Percentiles rank a stretch among this genome's conserved stretches.
phyloP scores from a whole-genome alignment of 2,888 invertebrate genomes.

The Sympetrum striolatum region DNA sequence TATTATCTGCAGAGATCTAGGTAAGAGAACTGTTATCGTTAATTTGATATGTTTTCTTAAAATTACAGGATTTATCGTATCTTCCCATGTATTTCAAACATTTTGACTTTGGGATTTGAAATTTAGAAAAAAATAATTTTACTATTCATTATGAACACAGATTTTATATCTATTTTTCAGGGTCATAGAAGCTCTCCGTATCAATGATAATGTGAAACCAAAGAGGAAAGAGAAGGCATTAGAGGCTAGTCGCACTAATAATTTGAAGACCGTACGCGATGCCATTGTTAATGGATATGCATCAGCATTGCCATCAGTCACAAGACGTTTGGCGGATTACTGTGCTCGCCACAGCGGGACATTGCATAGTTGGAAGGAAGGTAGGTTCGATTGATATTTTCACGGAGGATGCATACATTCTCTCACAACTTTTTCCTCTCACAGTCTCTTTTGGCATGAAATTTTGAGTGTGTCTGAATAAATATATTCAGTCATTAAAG shows the following conservation, averaged over 20 bases:
- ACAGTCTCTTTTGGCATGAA: not conserved
- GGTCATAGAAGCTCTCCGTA: slow-evolving; percentile 58
- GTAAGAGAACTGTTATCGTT: slow-evolving; percentile 49
- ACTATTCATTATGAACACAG: no score
- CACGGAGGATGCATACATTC: no score
- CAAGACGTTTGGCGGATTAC: slow-evolving; percentile 59
- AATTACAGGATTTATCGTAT: no score
- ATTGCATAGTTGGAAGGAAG: slow-evolving; percentile 48
- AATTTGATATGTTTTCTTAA: no score
- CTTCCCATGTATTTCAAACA: no score
- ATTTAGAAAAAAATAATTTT: no score
- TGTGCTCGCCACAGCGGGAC: slow-evolving; percentile 51
- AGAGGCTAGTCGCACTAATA: slow-evolving; percentile 49
- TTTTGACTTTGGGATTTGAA: no score
- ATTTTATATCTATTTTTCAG: no score
- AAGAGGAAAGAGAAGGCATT: not conserved
- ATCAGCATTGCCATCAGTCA: slow-evolving; percentile 62
- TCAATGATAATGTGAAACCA: slow-evolving; percentile 56
- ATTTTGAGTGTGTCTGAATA: not conserved
- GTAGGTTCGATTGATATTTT: slow-evolving; percentile 44
- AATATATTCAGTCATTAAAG: not conserved
- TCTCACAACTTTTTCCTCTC: not conserved
- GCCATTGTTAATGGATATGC: slow-evolving; percentile 64
- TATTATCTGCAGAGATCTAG: slow-evolving; percentile 69
- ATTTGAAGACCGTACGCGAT: slow-evolving; percentile 61